Base-by-base conservation (phyloP, 1,140 invertebrate genomes). In the Melitaea cinxia region DNA sequence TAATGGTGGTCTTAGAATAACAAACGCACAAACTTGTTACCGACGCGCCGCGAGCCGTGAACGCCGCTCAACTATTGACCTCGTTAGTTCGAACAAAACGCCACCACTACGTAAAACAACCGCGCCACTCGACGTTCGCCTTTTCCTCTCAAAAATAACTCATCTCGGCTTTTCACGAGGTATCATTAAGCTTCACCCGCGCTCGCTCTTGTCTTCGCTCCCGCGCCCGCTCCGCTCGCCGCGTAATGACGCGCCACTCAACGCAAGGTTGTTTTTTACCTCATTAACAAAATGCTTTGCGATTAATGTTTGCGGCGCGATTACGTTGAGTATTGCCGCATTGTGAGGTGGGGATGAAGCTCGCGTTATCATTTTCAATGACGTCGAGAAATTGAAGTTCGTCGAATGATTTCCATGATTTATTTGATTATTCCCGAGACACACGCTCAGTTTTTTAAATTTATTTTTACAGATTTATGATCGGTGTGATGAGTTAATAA, bases 131-230 rank as follows among this genome's bases (percentile, higher is more conserved):
- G 73, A 80, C 84, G 85, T 83, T 83, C 78, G 86, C 86, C 88
- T 90, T 90, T 90, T 90, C 82, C 87, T 82, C 86, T 90, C 82
- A 78, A 88, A 89, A 89, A 88, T 87, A 88, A 90, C 86, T 89
- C 88, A 90, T 90, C 86, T 85, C 83, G 80, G 79, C 83, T 85
- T 86, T 88, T 88, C 83, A 84, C 80, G 77, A 85, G 86, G 84
- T 90, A 82, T 89, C 88, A 90, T 90, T 90, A 90, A 89, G 83
- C 56, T 69, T 66, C 72, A 63, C 33, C 60, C 75, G 76, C 73
- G 30, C 66, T 61, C 66, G 70, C 70, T 52, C 33, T 67, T 73
- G 79, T 78, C 69, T 49, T 61, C 60, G 68, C 65, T 55, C 56
- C 55, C 59, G 57, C 62, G 49, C 60, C 60, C 72, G 71, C 72